A percentile compares a stretch with the other conserved stretches of the same genome.
These are phyloP conservation scores for Cryptoprocta ferox DNA, from an alignment of 2,797 vertebrate genomes.

Conservation along the genomic window DNA sequence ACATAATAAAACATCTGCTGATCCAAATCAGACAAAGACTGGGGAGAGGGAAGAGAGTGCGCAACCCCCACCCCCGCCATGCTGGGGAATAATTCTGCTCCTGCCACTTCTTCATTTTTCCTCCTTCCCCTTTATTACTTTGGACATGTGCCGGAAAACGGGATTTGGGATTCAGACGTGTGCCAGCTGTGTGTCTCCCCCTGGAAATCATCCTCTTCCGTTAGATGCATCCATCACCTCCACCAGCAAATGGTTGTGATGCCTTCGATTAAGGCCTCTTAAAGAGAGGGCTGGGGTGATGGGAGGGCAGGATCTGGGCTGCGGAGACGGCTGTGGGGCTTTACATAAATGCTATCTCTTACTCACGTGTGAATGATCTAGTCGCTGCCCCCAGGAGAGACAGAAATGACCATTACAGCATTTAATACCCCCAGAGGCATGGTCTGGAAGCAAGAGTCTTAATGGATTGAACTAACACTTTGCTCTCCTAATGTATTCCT, in stretches of 20 bases:
- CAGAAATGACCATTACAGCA: conserved; percentile 52
- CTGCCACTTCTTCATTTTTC: not conserved
- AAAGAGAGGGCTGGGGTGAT: not conserved
- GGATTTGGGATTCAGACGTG: conserved; percentile 35
- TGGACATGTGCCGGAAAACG: conserved; percentile 40
- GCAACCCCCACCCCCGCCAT: not conserved
- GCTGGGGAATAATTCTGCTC: not conserved
- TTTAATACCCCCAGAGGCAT: conserved; percentile 51
- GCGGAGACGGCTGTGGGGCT: not conserved
- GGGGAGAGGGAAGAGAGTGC: not conserved
- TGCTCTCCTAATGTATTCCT: conserved; percentile 62
- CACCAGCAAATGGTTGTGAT: conserved; percentile 1
- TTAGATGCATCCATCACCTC: conserved; percentile 50
- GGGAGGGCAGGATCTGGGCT: rapidly evolving
- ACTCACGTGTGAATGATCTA: not conserved
- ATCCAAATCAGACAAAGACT: not conserved
- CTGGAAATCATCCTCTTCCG: conserved; percentile 52
- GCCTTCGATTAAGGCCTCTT: not conserved
- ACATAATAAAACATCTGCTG: conserved; percentile 28
- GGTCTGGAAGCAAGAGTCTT: conserved; percentile 56
- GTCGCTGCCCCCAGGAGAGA: conserved; percentile 54
- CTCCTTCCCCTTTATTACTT: conserved; percentile 43
- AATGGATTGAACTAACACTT: conserved; percentile 72
- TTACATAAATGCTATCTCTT: not conserved
- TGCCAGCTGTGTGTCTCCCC: conserved; percentile 63